Conservation (phyloP, 2,113 vertebrate genomes). For the Copsychus sechellarum region DNA sequence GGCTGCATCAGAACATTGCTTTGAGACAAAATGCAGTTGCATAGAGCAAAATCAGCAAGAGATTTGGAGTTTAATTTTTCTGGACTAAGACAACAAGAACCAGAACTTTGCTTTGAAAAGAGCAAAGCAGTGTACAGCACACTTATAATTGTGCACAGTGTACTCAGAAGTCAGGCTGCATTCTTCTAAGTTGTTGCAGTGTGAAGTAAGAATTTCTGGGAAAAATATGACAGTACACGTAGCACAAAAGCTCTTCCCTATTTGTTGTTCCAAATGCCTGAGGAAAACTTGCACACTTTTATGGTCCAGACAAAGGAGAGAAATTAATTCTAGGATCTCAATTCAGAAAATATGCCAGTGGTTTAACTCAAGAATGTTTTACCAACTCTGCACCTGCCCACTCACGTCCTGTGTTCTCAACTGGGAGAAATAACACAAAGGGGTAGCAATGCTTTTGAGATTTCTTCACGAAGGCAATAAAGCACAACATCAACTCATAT, state of each 20-base stretch:
- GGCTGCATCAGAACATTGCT: neutral
- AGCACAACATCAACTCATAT: neutral
- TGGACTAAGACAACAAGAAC: neutral
- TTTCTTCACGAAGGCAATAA: neutral
- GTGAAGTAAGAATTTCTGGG: neutral
- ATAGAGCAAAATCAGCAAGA: neutral
- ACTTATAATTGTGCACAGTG: too few relatives aligned
- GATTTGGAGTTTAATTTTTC: neutral
- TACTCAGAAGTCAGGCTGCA: neutral
- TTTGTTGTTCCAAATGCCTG: neutral
- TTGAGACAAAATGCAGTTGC: neutral
- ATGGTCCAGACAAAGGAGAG: neutral
- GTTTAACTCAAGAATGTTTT: neutral
- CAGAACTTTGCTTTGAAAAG: neutral
- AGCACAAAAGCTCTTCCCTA: neutral
- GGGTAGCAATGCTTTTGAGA: neutral
- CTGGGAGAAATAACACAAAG: neutral
- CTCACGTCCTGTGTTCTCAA: rapidly evolving
- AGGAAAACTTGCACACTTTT: neutral
- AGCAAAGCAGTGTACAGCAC: neutral
- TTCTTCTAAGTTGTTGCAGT: neutral
- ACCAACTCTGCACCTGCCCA: neutral
- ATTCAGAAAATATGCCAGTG: neutral
- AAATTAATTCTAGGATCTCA: neutral
- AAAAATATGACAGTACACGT: neutral